These are phyloP conservation scores for Falcunculus frontatus DNA, from an alignment of 2,113 vertebrate genomes.

Conservation along the genomic window DNA sequence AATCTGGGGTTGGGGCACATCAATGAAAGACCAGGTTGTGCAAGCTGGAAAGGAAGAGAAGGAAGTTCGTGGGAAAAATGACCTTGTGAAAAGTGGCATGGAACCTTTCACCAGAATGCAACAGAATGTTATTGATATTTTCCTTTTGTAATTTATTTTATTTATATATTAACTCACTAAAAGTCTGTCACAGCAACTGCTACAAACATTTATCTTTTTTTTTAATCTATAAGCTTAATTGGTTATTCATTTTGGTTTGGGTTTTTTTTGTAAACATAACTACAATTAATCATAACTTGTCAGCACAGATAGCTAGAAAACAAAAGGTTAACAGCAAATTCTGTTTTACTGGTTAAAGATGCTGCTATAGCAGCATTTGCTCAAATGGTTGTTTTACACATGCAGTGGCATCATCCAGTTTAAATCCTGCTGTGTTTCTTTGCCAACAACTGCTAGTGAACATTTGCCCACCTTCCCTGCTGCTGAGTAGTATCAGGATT, in stretches of 20 bases:
- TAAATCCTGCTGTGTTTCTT: conserved; percentile 69
- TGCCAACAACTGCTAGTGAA: conserved; percentile 68
- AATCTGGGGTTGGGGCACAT: neutral
- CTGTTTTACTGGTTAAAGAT: conserved; percentile 44
- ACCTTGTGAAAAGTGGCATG: neutral
- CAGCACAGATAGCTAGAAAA: conserved; percentile 14
- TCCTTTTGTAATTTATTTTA: neutral
- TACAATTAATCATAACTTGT: neutral
- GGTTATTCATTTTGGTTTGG: neutral
- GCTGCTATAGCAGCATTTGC: conserved; percentile 48
- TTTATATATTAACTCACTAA: neutral
- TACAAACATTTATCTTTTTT: neutral
- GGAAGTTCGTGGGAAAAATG: neutral
- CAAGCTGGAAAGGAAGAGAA: neutral
- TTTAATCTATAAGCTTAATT: neutral
- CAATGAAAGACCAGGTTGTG: neutral
- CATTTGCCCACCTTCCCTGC: conserved; percentile 68
- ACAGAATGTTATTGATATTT: neutral
- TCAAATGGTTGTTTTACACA: conserved; percentile 55
- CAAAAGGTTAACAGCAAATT: conserved; percentile 50
- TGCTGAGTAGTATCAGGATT: conserved; percentile 64
- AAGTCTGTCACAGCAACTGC: neutral
- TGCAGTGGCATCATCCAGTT: conserved; percentile 53
- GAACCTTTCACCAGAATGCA: neutral
- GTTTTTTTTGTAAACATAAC: neutral